Evolutionary conservation across 2,113 vertebrate genomes (phyloP).

Genomic region (Reinhardtius hippoglossoides): DNA sequence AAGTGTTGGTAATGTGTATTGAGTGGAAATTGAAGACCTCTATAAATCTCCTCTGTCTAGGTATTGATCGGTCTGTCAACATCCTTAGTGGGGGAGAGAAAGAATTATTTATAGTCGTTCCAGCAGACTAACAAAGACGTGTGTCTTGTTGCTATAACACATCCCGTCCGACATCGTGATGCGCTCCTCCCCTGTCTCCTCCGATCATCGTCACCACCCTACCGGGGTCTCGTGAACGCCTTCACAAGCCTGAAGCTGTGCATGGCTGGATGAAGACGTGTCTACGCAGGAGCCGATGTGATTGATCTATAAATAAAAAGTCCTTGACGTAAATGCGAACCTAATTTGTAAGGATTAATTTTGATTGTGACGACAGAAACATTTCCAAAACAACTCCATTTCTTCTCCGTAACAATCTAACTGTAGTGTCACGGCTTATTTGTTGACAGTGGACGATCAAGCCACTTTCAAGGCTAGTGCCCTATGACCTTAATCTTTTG

Average conservation of each 20-base stretch:
- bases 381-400: neutral
- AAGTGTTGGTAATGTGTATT: conserved; percentile 38
- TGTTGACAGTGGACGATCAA: conserved; percentile 35
- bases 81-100: neutral
- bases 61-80: conserved; percentile 42
- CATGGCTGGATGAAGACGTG: conserved; percentile 5
- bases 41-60: conserved; percentile 28
- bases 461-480: conserved; percentile 36
- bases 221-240: conserved; percentile 33
- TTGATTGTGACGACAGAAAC: neutral
- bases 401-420: neutral
- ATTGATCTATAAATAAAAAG: conserved; percentile 16
- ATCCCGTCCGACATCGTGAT: conserved; percentile 37
- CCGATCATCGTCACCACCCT: conserved; percentile 43
- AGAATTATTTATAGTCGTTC: conserved; percentile 51
- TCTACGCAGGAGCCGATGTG: neutral
- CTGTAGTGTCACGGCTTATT: neutral
- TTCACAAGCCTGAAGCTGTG: conserved; percentile 23
- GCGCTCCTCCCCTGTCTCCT: conserved; percentile 53
- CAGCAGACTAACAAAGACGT: conserved; percentile 28
- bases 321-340: neutral
- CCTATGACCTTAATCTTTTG: conserved; percentile 73
- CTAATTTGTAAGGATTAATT: neutral
- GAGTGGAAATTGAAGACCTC: conserved; percentile 41
- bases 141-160: conserved; percentile 44